Base-by-base conservation (phyloP, 92 coral and sea anemone genomes). In the Porites lobata region DNA sequence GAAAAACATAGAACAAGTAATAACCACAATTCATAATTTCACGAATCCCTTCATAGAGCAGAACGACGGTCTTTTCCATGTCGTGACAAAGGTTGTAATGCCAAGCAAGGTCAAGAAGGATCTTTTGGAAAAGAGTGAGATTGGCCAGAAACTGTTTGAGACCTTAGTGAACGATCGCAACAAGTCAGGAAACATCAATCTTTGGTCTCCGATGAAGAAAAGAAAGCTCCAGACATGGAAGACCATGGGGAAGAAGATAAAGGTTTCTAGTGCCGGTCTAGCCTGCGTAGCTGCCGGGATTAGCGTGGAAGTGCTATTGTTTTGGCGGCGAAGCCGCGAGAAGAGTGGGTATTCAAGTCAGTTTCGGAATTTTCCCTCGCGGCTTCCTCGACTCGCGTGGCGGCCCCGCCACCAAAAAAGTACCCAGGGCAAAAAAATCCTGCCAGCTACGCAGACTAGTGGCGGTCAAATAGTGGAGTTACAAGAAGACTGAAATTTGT, bases 71-170 rank as follows among this genome's bases (percentile, higher is more conserved):
- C 91, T 93, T 57, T 90, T 88, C 50, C 84, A 92, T 65, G 76
- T 89, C 15, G 91, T 82, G n/a, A 92, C 95, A 18, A 89, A 89
- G 68, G 93, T 88, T 47, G 91, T 89, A n/a, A 69, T 86, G 50
- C 54, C 76, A 38, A 87, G 83, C 6, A 72, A 91, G 18, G 89
- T 87, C 9, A 77, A 91, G 79, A 38, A 87, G 21, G 94, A 91
- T 59, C 86, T 91, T 15, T 87, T 88, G 62, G 14, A 62, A 54
- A 89, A 91, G 63, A 77, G 89, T 50, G 74, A 63, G 59, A 82
- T 81, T 50, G 91, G 91, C 2, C 79, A 43, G 74, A 61, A 81
- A 53, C 50, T 88, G 56, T 58, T 88, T 9, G 61, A 72, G 9
- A 29, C 32, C 32, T 29, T 29, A 1, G 32, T 29, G 32, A 29